Conservation (phyloP, 2,888 invertebrate species). For the Chouioia cunea region DNA sequence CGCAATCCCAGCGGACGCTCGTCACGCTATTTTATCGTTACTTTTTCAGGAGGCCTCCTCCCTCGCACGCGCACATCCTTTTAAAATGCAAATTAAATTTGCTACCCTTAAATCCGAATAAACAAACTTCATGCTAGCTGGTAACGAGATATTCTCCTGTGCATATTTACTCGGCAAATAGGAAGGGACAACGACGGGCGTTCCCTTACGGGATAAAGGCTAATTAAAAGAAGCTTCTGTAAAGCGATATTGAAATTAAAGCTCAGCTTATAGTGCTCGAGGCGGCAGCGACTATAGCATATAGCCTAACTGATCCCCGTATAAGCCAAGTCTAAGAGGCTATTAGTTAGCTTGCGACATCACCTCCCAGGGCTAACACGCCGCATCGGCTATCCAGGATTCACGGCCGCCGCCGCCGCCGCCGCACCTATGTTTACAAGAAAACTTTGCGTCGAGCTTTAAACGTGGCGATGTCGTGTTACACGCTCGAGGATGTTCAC, state of each 20-base stretch:
- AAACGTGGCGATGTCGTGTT: no score
- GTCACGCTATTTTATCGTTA: constrained; percentile 8
- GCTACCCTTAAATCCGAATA: no score
- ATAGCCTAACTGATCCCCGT: constrained; percentile 59
- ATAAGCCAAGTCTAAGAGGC: constrained; percentile 66
- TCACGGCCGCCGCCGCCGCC: constrained; percentile 27
- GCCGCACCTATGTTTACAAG: constrained; percentile 53
- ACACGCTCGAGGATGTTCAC: no score
- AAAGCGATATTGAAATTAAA: constrained; percentile 41
- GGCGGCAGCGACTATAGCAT: background rate
- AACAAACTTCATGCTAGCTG: no score
- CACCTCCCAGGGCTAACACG: constrained; percentile 64
- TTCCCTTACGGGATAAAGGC: background rate
- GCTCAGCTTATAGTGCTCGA: background rate
- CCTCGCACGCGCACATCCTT: no score
- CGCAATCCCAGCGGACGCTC: constrained; percentile 35
- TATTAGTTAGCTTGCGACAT: constrained; percentile 65
- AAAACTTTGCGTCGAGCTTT: constrained; percentile 21
- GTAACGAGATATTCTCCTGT: no score
- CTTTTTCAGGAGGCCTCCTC: background rate
- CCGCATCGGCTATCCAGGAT: constrained; percentile 28
- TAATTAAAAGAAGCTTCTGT: constrained; percentile 38
- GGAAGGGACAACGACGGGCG: constrained; percentile 29
- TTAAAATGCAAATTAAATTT: no score
- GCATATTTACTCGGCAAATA: background rate